Percentiles rank a stretch among this genome's conserved stretches.
These are phyloP conservation scores for Melieria picta DNA, from an alignment of 2,888 invertebrate species.

Conservation along the genomic window DNA sequence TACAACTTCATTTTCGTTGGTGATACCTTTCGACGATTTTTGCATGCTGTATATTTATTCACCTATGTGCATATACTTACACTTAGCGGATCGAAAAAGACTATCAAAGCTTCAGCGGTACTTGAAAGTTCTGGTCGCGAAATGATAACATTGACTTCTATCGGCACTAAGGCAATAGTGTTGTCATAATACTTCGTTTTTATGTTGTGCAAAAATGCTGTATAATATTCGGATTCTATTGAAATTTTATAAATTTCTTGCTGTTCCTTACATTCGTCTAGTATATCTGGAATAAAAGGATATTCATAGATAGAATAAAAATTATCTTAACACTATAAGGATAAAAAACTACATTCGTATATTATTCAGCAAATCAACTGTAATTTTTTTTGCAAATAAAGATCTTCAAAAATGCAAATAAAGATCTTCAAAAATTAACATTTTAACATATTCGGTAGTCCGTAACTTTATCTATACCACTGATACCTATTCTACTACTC, in stretches of 20 bases:
- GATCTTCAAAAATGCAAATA: too few species aligned
- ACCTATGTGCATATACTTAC: neutral
- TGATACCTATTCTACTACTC: too few species aligned
- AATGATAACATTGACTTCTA: slow-evolving; percentile 8
- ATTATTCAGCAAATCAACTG: too few species aligned
- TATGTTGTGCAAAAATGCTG: slow-evolving; percentile 20
- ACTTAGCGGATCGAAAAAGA: slow-evolving; percentile 25
- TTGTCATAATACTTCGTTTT: slow-evolving; percentile 36
- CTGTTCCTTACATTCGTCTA: neutral
- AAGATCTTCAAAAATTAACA: too few species aligned
- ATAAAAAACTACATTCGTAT: too few species aligned
- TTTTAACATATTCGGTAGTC: too few species aligned
- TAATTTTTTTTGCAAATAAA: too few species aligned
- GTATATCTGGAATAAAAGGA: slow-evolving; percentile 11
- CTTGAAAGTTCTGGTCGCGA: slow-evolving; percentile 15
- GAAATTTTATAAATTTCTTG: too few species aligned
- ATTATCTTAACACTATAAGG: neutral
- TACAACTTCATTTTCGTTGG: too few species aligned
- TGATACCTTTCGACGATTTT: too few species aligned
- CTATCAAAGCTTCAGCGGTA: slow-evolving; percentile 18
- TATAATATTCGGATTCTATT: neutral
- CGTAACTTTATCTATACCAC: too few species aligned
- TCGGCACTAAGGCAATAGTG: slow-evolving; percentile 19
- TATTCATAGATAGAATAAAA: neutral
- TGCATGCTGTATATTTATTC: too few species aligned